Base-by-base conservation (phyloP, 1,140 invertebrate genomes). In the Melanaphis sacchari region DNA sequence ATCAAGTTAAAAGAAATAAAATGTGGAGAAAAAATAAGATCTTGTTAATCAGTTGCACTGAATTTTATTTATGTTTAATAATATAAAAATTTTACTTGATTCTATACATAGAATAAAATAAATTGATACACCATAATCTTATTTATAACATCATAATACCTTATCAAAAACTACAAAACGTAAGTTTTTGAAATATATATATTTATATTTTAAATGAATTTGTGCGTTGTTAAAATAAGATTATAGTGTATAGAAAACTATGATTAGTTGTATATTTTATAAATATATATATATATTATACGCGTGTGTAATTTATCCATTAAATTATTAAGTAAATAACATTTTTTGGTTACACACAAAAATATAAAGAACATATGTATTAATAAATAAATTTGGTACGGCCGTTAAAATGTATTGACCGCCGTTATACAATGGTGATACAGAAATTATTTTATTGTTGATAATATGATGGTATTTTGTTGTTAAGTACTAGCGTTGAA, bases 61-160 rank as follows among this genome's bases (percentile, higher is more conserved):
- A 76, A 36, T 82, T 81, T 92, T 92, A 92, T 81, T 81, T 82
- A 49, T 82, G 40, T 92, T 38, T 41, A 82, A 82, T 82, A 49
- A 92, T 92, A 49, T 82, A 92, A 54, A 82, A 46, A 82, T 46
- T 92, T 82, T 92, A 92, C 22, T 46, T 38, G 81, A 36, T 92
- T 46, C 7, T 82, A 26, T 92, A 49, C 40, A 92, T 38, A 92
- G 11, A 81, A 81, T 49, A 82, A 49, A 82, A 82, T 81, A 49
- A 81, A 82, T 24, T 49, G 40, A 66, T 92, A 92, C 66, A 92
- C 76, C 15, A 82, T 82, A 81, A 46, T 49, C 31, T 82, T 92
- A 43, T 49, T 38, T 49, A 36, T 82, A 66, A 91, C 26, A 66
- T 91, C n/a, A 11, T 46, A 43, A 46, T 52, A 76, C n/a, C n/a